A percentile compares a stretch with the other conserved stretches of the same genome.
Evolutionary conservation across 2,113 vertebrate genomes (phyloP).

Genomic region (Ctenodactylus gundi): DNA sequence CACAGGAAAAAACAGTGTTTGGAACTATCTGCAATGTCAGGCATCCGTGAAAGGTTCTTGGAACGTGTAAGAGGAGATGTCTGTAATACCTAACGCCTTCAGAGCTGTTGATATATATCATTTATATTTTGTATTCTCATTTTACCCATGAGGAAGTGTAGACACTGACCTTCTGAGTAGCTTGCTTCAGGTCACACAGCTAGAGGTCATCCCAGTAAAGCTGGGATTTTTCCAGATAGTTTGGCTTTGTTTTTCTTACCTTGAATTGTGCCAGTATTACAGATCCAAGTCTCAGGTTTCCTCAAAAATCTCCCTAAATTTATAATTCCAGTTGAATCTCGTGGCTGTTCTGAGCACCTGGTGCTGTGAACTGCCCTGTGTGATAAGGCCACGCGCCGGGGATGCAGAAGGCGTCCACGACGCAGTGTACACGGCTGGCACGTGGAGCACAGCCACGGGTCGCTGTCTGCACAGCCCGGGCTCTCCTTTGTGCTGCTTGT

Average conservation of each 20-base stretch:
- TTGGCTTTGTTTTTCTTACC: background rate
- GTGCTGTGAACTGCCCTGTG: background rate
- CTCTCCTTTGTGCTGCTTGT: background rate
- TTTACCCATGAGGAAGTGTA: background rate
- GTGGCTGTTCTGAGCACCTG: background rate
- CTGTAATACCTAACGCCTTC: background rate
- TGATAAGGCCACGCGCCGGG: no score
- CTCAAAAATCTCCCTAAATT: background rate
- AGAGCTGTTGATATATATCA: background rate
- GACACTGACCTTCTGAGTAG: background rate
- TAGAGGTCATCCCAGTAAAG: background rate
- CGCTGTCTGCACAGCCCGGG: no score
- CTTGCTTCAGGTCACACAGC: background rate
- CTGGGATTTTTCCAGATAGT: background rate
- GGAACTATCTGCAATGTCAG: background rate
- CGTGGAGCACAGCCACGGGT: no score
- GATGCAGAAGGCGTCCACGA: no score
- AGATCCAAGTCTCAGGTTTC: background rate
- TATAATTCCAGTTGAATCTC: background rate
- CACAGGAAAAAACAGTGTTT: background rate
- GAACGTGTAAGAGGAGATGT: background rate
- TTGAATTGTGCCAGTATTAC: background rate
- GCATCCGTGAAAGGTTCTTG: background rate
- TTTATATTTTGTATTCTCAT: constrained; percentile 44
- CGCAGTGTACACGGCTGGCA: no score